Base-by-base conservation (phyloP, 2,888 invertebrate species). In the Germaria angustata region DNA sequence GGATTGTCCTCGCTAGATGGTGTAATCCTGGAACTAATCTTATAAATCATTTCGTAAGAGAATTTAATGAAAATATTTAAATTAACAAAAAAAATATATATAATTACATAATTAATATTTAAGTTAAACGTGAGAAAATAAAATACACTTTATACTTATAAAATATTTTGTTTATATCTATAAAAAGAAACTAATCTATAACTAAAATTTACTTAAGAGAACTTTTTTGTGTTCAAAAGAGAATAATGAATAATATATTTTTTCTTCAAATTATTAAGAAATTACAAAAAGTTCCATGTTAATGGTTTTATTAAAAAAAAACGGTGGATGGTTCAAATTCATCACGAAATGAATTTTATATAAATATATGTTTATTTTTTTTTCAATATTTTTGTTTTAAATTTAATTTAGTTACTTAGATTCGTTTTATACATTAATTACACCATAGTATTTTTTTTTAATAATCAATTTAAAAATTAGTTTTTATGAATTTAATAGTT, bases 301-400 rank as follows among this genome's bases (percentile, higher is more conserved):
- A 11, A 73, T 41, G 63, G 28, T 59, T 73, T 84, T 84, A 80
- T 84, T 88, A 85, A 20, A 53, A 87, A 87, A 87, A 87, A 88
- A 88, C 89, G 89, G 89, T 89, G 89, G 89, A 87, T 89, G 88
- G 86, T 89, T 88, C 87, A 87, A 77, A 88, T 88, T 86, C 87
- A 87, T 85, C 66, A 57, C 86, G 20, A 86, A 87, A 87, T 87
- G 86, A 87, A 88, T 86, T 87, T 84, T 53, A 32, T 32, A 15
- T 32, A 53, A 24, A 53, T 53, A 15, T 20, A 34, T 65, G 13
- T 66, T n/a, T 15, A n/a, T 34, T 34, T 20, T 46, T 46, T 66
- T 11, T 24, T 28, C 28, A 5, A 5, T 36, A 81, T 80, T 72
- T 85, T 84, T 63, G 82, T 46, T 65, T 66, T 77, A 72, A 68